phyloP scores from a whole-genome alignment of 2,888 invertebrate species.

The Troilus luridus region DNA sequence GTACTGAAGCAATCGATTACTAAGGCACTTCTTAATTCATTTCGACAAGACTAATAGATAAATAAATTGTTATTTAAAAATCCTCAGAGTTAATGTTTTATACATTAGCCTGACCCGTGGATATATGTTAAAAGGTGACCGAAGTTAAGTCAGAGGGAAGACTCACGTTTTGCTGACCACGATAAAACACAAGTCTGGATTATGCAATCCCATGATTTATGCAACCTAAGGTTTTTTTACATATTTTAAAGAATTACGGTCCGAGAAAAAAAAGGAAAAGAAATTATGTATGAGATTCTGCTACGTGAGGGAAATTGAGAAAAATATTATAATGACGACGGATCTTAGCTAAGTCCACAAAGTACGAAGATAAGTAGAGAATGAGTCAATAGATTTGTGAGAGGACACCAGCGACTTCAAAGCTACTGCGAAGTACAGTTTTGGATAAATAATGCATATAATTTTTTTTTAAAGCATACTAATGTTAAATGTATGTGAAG shows the following conservation, averaged over 20 bases:
- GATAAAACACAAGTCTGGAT: background rate
- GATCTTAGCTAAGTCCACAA: too few relatives aligned
- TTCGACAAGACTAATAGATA: too few relatives aligned
- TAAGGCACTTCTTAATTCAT: too few relatives aligned
- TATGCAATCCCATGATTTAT: background rate
- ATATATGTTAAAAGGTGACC: background rate
- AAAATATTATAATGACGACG: background rate
- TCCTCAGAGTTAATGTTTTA: too few relatives aligned
- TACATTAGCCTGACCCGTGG: background rate
- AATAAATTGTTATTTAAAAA: too few relatives aligned
- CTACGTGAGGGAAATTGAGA: background rate
- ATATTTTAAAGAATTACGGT: background rate
- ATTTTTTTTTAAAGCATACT: too few relatives aligned
- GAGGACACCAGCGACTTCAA: too few relatives aligned
- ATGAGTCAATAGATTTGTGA: too few relatives aligned
- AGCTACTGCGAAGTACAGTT: too few relatives aligned
- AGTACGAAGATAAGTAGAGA: background rate
- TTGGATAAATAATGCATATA: too few relatives aligned
- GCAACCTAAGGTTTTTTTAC: conserved; percentile 14
- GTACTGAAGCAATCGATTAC: too few relatives aligned
- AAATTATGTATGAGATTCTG: background rate
- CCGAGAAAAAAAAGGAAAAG: background rate
- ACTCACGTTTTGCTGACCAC: background rate
- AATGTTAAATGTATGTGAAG: too few relatives aligned
- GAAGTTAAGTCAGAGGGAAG: background rate